phyloP scores from a whole-genome alignment of 2,888 invertebrate genomes.

The Drosophila dives region DNA sequence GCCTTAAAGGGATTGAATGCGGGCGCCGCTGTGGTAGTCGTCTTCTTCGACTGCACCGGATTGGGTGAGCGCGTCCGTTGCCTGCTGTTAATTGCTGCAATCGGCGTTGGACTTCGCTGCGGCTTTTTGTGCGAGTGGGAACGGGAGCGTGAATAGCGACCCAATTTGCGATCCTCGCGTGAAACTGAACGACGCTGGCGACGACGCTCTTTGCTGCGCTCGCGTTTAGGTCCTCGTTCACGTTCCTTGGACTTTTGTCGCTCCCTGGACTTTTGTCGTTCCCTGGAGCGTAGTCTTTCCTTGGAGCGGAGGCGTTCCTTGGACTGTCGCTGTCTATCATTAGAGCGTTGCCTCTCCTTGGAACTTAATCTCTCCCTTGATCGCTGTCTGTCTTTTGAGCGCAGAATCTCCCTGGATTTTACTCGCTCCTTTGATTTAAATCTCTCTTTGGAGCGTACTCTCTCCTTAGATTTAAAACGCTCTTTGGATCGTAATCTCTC shows the following conservation, averaged over 20 bases:
- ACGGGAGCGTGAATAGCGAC: slow-evolving; percentile 47
- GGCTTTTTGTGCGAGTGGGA: slow-evolving; percentile 43
- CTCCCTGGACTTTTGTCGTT: slow-evolving; percentile 7
- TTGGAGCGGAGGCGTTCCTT: slow-evolving; percentile 14
- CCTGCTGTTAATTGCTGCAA: slow-evolving; percentile 6
- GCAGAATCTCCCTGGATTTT: slow-evolving; percentile 15
- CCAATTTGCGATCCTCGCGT: slow-evolving; percentile 37
- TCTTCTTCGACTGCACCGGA: slow-evolving; percentile 35
- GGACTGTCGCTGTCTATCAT: slow-evolving; percentile 11
- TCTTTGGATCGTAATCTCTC: slow-evolving; percentile 43
- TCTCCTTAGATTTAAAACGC: slow-evolving; percentile 13
- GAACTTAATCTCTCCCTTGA: slow-evolving; percentile 25
- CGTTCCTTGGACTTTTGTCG: slow-evolving; percentile 32
- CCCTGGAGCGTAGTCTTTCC: slow-evolving; percentile 18
- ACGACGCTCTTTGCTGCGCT: slow-evolving; percentile 36
- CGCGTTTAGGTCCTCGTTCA: slow-evolving; percentile 20
- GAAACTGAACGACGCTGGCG: slow-evolving; percentile 37
- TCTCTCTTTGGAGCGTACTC: slow-evolving; percentile 25
- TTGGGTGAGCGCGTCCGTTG: slow-evolving; percentile 49
- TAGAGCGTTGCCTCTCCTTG: slow-evolving; percentile 17
- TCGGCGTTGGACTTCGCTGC: slow-evolving; percentile 16
- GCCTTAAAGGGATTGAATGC: slow-evolving; percentile 79
- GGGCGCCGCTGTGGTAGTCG: slow-evolving; percentile 13
- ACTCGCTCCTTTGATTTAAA: slow-evolving; percentile 18
- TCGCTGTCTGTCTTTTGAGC: slow-evolving; percentile 13